These are phyloP conservation scores for Muscicapa adusta DNA, from an alignment of 2,113 vertebrate species.

Conservation along the genomic window DNA sequence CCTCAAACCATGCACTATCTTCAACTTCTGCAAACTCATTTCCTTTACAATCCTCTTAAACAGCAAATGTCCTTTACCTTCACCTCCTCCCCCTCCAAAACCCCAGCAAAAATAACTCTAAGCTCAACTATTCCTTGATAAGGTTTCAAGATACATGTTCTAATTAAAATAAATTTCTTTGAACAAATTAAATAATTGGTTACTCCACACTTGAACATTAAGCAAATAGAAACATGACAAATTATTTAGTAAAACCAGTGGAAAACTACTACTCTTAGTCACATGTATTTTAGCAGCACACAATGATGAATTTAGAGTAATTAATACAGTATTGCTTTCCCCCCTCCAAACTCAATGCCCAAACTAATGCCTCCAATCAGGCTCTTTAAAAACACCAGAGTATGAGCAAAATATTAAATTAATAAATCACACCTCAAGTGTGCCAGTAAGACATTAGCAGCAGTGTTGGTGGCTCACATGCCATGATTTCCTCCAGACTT, in stretches of 20 bases:
- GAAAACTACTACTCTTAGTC: neutral
- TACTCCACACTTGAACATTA: neutral
- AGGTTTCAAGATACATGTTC: neutral
- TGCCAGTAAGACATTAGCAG: neutral
- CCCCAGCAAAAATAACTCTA: neutral
- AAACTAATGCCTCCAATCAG: neutral
- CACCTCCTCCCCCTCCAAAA: neutral
- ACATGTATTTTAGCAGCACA: neutral
- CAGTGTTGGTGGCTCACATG: neutral
- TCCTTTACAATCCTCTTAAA: neutral
- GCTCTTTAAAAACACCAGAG: neutral
- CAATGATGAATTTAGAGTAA: neutral
- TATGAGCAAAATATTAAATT: neutral
- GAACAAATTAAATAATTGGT: neutral
- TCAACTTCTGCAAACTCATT: conserved; percentile 38
- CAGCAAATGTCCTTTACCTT: neutral
- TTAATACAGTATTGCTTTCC: neutral
- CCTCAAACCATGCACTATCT: conserved; percentile 16
- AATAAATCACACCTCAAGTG: neutral
- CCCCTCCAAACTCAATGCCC: accelerated
- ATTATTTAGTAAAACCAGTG: neutral
- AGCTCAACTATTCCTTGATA: neutral
- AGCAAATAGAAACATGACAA: neutral
- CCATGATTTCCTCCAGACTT: neutral
- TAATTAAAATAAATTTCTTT: neutral